phyloP scores from a whole-genome alignment of 2,888 invertebrate species.

The Andricus quercusramuli region DNA sequence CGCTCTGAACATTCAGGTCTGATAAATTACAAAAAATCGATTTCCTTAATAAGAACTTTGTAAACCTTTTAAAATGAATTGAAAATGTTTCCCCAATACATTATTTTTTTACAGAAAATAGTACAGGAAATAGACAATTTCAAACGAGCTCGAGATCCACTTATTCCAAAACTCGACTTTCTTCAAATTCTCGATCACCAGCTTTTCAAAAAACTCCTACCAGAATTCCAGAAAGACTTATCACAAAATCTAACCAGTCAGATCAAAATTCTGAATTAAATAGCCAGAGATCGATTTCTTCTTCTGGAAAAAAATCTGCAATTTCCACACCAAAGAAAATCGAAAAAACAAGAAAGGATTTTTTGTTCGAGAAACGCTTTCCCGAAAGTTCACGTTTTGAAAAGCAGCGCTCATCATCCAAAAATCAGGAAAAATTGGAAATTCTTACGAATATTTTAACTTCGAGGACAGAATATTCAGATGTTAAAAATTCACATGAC shows the following conservation, averaged over 20 bases:
- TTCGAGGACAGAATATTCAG: not conserved
- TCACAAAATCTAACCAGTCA: not conserved
- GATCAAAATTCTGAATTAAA: not conserved
- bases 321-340: not conserved
- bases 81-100: not conserved
- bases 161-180: not conserved
- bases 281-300: not conserved
- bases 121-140: not conserved
- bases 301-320: not conserved
- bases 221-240: not conserved
- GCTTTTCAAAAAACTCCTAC: not conserved
- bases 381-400: not conserved
- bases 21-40: not conserved
- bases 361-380: not conserved
- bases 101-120: not conserved
- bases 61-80: not conserved
- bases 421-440: not conserved
- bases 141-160: not conserved
- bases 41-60: not conserved
- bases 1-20: not conserved
- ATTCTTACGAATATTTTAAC: not conserved
- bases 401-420: not conserved
- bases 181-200: not conserved
- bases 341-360: not conserved
- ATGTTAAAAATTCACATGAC: not conserved